These are phyloP conservation scores for Telmatochromis sp. DNA, from an alignment of 2,113 vertebrate genomes.

Conservation along the genomic window DNA sequence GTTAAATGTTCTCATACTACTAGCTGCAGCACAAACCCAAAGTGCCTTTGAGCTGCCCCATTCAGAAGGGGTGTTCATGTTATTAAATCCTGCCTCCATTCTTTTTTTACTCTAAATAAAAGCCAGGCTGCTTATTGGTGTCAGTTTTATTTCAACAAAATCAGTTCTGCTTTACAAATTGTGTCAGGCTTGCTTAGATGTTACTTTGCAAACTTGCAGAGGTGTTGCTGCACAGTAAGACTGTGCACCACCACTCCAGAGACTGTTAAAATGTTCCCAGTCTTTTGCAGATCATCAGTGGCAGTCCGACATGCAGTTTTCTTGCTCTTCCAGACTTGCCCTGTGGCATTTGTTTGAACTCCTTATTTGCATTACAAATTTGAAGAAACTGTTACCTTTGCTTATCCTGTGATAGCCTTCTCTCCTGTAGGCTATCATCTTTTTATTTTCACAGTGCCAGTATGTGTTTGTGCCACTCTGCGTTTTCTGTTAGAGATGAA, in stretches of 20 bases:
- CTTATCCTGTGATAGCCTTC: background rate
- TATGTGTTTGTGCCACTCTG: background rate
- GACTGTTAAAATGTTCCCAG: background rate
- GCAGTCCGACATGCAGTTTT: rapidly evolving
- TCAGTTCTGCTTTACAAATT: background rate
- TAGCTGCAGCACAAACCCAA: background rate
- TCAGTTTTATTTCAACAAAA: background rate
- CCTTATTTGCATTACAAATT: background rate
- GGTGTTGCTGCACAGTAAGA: background rate
- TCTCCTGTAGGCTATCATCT: background rate
- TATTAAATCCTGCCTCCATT: background rate
- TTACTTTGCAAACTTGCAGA: background rate
- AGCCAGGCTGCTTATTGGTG: background rate
- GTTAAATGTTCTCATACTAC: background rate
- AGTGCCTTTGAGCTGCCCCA: background rate
- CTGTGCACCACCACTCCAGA: background rate
- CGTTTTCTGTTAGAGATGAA: background rate
- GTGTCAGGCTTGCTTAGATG: background rate
- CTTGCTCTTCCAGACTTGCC: background rate
- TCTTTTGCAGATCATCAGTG: background rate
- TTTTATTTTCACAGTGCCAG: background rate
- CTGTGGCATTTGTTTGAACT: background rate
- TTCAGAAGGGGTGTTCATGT: background rate
- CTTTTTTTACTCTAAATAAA: background rate
- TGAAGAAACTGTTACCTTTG: background rate